Conservation (phyloP, 2,888 invertebrate species). For the Strigamia crassipes region DNA sequence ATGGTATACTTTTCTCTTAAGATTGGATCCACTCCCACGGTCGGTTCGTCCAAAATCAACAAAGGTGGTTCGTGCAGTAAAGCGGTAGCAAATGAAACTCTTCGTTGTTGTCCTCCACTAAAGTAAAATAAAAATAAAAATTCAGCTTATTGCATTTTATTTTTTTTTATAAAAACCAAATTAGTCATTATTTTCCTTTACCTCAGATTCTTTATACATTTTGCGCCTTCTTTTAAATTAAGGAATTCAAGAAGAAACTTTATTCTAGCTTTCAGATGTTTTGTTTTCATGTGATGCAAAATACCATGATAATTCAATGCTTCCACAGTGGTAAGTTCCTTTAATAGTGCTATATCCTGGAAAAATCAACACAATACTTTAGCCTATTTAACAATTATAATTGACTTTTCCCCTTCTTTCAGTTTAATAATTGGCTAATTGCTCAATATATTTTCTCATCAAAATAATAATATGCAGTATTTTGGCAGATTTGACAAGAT, state of each 20-base stretch:
- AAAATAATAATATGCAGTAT: too few species aligned
- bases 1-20: conserved; percentile 55
- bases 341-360: background rate
- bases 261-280: background rate
- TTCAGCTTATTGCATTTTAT: background rate
- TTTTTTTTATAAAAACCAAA: too few species aligned
- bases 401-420: too few species aligned
- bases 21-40: conserved; percentile 61
- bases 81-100: conserved; percentile 58
- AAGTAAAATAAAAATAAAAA: conserved; percentile 13
- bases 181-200: background rate
- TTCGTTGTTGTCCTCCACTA: conserved; percentile 59
- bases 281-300: background rate
- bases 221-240: background rate
- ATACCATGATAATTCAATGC: background rate
- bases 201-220: background rate
- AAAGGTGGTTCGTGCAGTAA: conserved; percentile 57
- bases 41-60: conserved; percentile 60
- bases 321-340: background rate
- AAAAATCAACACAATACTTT: background rate
- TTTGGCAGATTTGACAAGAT: too few species aligned
- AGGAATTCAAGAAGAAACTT: conserved; percentile 8
- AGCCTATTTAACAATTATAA: background rate
- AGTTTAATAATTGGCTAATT: too few species aligned
- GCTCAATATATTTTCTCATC: too few species aligned